Evolutionary conservation across 1,140 invertebrate genomes (phyloP), one percentile per base, ranked within the genome.

Genomic region (Musca domestica): DNA sequence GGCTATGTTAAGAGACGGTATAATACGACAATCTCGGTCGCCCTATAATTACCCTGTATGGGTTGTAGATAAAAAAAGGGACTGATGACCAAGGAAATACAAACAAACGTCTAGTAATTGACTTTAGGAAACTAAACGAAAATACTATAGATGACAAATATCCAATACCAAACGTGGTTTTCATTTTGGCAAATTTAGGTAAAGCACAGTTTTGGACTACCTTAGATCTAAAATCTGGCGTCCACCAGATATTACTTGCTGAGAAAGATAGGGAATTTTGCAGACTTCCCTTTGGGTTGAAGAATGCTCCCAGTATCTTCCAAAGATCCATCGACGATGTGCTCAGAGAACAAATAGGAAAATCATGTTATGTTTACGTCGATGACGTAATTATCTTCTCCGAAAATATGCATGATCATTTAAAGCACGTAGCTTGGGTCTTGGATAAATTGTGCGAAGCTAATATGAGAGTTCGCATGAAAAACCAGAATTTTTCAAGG

Each of bases 401-500:
- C 9, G 30, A 30, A 19, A 48, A 14, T 12, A 23, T 12, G 1
- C 9, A 54, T 14, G 25, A 54, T 23, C 51, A 54, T 54, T 2
- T 54, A 23, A 25, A 2, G 22, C 20, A 54, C 22, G 25, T 54
- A 10, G 51, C 22, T 3, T 2, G 51, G 4, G 25, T 54, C 12
- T 54, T 54, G 12, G 14, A 25, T 23, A 68, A 51, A 51, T 19
- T 68, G 15, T 65, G 23, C n/a, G 15, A 58, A 22, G 66, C 20
- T 3, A 34, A n/a, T 3, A 71, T 48, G 61, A 51, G 41, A 46
- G 65, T 20, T 52, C 46, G 17, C 12, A 4, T 19, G 70, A 61
- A 67, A 84, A 85, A 74, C 82, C 75, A 51, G 66, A 80, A 34
- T 85, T 86, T 47, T 78, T 73, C n/a, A n/a, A 73, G 54, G 67